Evolutionary conservation across 2,797 vertebrate species (phyloP).

Genomic region (Enteromius viviparus): DNA sequence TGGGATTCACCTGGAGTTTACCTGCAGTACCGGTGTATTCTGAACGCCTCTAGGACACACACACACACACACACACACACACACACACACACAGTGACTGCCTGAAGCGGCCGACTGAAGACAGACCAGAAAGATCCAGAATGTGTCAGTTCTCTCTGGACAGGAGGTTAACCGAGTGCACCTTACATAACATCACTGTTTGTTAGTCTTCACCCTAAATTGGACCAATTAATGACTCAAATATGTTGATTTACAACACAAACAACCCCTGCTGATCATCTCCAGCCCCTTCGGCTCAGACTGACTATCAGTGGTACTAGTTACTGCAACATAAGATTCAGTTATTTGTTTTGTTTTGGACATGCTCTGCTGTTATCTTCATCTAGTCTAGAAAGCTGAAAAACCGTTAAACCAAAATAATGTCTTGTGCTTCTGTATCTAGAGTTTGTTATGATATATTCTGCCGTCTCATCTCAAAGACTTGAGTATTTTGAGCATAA

Average conservation of each 20-base stretch:
- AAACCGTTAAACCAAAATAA: constrained; percentile 2
- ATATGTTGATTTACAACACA: constrained; percentile 34
- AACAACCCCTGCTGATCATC: background rate
- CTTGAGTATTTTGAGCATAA: constrained; percentile 15
- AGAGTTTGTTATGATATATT: background rate
- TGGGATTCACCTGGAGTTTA: background rate
- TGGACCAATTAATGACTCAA: background rate
- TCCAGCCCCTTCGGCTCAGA: background rate
- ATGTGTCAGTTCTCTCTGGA: background rate
- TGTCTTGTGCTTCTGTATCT: background rate
- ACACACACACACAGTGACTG: background rate
- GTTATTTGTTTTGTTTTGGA: background rate
- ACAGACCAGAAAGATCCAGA: constrained; percentile 3
- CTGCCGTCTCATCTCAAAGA: background rate
- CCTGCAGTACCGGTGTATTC: background rate
- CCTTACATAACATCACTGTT: constrained; percentile 16
- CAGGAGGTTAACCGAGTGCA: constrained; percentile 14
- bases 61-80: background rate
- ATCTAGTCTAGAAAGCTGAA: background rate
- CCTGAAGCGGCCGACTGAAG: background rate
- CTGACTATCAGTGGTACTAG: background rate
- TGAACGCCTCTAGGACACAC: background rate
- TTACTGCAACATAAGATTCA: background rate
- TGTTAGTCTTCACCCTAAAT: background rate
- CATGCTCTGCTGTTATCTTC: background rate